Conservation (phyloP, 2,113 vertebrate genomes). For the Lepisosteus oculatus region DNA sequence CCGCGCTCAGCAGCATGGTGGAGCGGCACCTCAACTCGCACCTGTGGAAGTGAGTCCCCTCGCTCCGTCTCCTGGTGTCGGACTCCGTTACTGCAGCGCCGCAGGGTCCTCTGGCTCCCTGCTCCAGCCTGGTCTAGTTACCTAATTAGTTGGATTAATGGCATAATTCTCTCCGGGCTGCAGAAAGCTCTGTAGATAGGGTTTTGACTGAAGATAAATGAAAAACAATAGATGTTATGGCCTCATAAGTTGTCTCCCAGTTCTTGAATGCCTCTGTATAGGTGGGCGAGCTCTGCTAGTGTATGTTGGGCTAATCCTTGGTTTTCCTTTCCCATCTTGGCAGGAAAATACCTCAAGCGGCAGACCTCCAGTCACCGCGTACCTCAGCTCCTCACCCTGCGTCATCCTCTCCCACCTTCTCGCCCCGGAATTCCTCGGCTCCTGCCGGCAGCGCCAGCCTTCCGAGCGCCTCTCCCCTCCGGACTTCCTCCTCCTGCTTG, state of each 20-base stretch:
- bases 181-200: neutral
- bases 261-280: too few relatives aligned
- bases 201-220: neutral
- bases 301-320: too few relatives aligned
- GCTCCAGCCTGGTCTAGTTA: too few relatives aligned
- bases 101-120: too few relatives aligned
- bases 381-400: slow-evolving; percentile 42
- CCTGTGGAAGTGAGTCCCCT: slow-evolving; percentile 81
- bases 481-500: slow-evolving; percentile 39
- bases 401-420: slow-evolving; percentile 42
- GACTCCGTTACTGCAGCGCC: too few relatives aligned
- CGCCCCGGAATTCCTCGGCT: slow-evolving; percentile 56
- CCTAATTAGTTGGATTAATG: too few relatives aligned
- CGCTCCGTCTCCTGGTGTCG: too few relatives aligned
- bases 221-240: too few relatives aligned
- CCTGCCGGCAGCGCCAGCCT: slow-evolving; percentile 49
- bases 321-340: too few relatives aligned
- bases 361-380: slow-evolving; percentile 58
- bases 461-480: slow-evolving; percentile 54
- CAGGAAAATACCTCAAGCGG: slow-evolving; percentile 87
- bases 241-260: too few relatives aligned
- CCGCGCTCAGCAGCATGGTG: slow-evolving; percentile 85
- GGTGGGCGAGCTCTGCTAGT: too few relatives aligned
- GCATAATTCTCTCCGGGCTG: too few relatives aligned
- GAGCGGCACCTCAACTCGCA: slow-evolving; percentile 84